Evolutionary conservation across 2,888 invertebrate species (phyloP).

Genomic region (Macrophya annulata): DNA sequence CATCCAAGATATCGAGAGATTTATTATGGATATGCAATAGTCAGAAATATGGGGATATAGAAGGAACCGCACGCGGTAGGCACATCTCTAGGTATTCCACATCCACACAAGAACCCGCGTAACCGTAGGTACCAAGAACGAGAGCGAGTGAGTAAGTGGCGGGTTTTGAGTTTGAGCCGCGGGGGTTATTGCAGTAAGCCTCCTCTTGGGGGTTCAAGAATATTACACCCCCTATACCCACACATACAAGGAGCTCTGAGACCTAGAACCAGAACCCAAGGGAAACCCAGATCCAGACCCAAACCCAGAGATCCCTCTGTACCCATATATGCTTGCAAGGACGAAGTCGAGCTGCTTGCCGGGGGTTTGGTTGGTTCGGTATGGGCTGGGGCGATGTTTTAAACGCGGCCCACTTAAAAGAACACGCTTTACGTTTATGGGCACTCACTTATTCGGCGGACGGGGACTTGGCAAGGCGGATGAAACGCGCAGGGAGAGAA

Average conservation of each 20-base stretch:
- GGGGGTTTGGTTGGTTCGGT: slow-evolving; percentile 34
- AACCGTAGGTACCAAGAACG: neutral
- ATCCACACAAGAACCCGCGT: neutral
- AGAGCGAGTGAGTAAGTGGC: slow-evolving; percentile 61
- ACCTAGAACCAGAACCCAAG: slow-evolving; percentile 58
- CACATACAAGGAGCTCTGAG: slow-evolving; percentile 62
- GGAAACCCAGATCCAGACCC: slow-evolving; percentile 55
- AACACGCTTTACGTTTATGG: slow-evolving; percentile 79
- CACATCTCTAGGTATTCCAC: neutral
- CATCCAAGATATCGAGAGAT: slow-evolving; percentile 23
- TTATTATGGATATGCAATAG: slow-evolving; percentile 45
- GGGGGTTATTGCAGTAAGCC: slow-evolving; percentile 79
- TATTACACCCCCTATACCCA: slow-evolving; percentile 70
- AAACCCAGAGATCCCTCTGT: slow-evolving; percentile 64
- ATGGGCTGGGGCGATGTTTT: slow-evolving; percentile 73
- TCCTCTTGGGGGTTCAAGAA: slow-evolving; percentile 79
- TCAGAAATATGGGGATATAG: slow-evolving; percentile 41
- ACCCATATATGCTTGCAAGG: slow-evolving; percentile 70
- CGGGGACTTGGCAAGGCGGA: slow-evolving; percentile 67
- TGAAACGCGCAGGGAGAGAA: slow-evolving; percentile 42
- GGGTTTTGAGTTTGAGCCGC: slow-evolving; percentile 76
- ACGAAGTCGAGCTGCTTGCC: slow-evolving; percentile 38
- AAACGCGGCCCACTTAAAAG: slow-evolving; percentile 79
- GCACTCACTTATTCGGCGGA: slow-evolving; percentile 76
- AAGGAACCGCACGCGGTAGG: neutral